phyloP scores from a whole-genome alignment of 2,888 invertebrate genomes.

The Dermolepida albohirtum region DNA sequence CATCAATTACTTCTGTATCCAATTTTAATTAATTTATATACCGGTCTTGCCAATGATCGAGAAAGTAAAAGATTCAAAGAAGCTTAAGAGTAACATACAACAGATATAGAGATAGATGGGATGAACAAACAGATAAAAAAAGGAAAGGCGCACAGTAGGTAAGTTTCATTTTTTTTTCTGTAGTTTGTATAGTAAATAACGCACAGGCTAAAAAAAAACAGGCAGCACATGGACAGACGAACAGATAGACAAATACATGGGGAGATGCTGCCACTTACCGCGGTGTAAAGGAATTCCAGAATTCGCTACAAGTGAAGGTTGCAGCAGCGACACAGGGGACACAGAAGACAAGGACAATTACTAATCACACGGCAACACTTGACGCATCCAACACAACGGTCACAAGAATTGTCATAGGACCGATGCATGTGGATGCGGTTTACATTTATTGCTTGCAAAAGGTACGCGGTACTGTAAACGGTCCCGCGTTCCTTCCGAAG shows the following conservation, averaged over 20 bases:
- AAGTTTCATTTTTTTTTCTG: constrained; percentile 2
- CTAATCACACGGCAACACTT: constrained; percentile 65
- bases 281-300: constrained; percentile 98
- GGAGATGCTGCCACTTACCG: constrained; percentile 87
- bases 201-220: constrained; percentile 60
- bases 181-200: constrained; percentile 28
- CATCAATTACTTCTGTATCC: not conserved
- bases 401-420: too few relatives aligned
- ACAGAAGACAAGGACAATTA: constrained; percentile 70
- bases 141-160: constrained; percentile 66
- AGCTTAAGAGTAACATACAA: constrained; percentile 69
- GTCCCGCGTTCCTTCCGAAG: too few relatives aligned
- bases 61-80: constrained; percentile 31
- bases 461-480: too few relatives aligned
- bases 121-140: constrained; percentile 66
- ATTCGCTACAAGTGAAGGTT: constrained; percentile 83
- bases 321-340: constrained; percentile 78
- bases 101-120: constrained; percentile 68
- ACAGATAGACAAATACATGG: constrained; percentile 64
- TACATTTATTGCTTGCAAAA: too few relatives aligned
- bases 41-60: constrained; percentile 20
- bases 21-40: not conserved
- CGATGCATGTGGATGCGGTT: too few relatives aligned
- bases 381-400: constrained; percentile 46
- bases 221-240: constrained; percentile 65